phyloP scores from a whole-genome alignment of 1,140 invertebrate species.

The Lucilia sericata region DNA sequence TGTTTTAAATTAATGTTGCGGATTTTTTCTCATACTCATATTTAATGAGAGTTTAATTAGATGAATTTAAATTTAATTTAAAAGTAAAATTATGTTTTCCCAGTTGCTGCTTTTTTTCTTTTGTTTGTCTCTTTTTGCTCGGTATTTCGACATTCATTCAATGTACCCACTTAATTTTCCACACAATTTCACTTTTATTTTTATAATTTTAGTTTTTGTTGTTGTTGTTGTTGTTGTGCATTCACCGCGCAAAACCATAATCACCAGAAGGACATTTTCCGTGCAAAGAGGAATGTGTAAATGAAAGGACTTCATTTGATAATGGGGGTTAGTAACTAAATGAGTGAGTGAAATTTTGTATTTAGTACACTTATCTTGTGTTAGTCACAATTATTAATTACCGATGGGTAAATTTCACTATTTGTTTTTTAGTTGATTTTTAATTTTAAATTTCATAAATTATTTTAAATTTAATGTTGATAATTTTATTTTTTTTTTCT shows the following conservation, averaged over 20 bases:
- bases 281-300: too few species aligned
- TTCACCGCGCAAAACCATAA: background rate
- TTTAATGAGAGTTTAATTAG: too few species aligned
- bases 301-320: too few species aligned
- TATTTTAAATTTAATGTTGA: background rate
- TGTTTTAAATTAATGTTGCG: too few species aligned
- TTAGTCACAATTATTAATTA: background rate
- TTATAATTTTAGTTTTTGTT: background rate
- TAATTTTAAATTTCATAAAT: background rate
- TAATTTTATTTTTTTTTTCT: too few species aligned
- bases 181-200: constrained; percentile 24
- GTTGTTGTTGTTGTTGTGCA: too few species aligned
- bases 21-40: too few species aligned
- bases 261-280: background rate
- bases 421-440: background rate
- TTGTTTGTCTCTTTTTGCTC: background rate
- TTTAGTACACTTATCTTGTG: background rate
- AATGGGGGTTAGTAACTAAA: too few species aligned
- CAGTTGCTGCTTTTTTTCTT: too few species aligned
- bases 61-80: background rate
- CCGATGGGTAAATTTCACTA: too few species aligned
- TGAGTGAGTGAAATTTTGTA: background rate
- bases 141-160: background rate
- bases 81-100: background rate
- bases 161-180: constrained; percentile 10